Evolutionary conservation across 2,113 vertebrate species (phyloP), one percentile per base, ranked within the genome.

Genomic region (Hyla sarda): DNA sequence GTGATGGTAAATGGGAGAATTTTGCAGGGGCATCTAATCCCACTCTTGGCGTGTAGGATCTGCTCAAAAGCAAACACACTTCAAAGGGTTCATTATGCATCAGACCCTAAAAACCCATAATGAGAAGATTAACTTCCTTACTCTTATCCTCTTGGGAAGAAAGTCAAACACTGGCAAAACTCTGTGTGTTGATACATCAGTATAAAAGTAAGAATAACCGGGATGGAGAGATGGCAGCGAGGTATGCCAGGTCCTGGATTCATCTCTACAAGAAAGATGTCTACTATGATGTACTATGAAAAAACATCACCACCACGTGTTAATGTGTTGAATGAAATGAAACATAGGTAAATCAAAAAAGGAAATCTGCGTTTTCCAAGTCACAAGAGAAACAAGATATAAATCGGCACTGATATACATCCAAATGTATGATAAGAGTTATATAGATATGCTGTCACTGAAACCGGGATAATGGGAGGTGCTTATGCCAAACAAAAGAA

Each of bases 71-170:
- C 93, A 95, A 95, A 94, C 94, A 94, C 93, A 95, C 94, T 94
- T 95, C 93, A 95, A 95, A 95, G 94, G 89, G 90, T 94, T 95
- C 93, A 95, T 95, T 95, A 95, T 93, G 92, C 94, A 94, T 93
- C 93, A 94, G 93, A 94, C 91, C 94, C 93, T 92, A 91, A 93
- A 87, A 87, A 67, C 77, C 85, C 58, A 82, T 87, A 87, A 82
- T 87, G 69, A 87, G 85, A 50, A 87, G 85, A 87, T 87, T 87
- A 87, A 60, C 85, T 81, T 72, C 69, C 62, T 82, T 48, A 74
- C 77, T 56, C 92, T 92, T 92, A 92, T 91, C 92, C 95, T 79
- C 91, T 89, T 85, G 93, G 88, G 93, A 94, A 88, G 91, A 87
- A 91, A 93, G 93, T 91, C 92, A 91, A 94, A 93, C 89, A 87